These are phyloP conservation scores for Cyclina sinensis DNA, from an alignment of 1,140 invertebrate genomes.

Conservation along the genomic window DNA sequence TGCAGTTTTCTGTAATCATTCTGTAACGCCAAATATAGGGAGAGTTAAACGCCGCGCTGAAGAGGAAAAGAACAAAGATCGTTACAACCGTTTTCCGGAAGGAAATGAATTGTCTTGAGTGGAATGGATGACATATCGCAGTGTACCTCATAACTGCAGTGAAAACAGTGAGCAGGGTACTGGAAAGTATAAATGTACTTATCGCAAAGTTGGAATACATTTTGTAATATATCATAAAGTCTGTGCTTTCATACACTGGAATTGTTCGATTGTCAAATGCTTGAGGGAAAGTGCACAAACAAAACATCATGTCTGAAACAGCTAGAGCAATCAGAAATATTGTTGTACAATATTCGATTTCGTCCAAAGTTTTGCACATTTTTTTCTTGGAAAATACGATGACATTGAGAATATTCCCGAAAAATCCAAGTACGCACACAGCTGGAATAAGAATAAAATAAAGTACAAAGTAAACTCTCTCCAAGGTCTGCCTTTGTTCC, in stretches of 20 bases:
- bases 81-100: conserved; percentile 70
- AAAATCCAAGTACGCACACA: conserved; percentile 80
- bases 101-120: conserved; percentile 77
- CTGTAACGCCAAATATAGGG: conserved; percentile 76
- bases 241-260: conserved; percentile 58
- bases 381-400: conserved; percentile 78
- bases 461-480: conserved; percentile 67
- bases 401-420: conserved; percentile 81
- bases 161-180: conserved; percentile 79
- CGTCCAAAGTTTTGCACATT: conserved; percentile 73
- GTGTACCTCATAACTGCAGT: conserved; percentile 81
- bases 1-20: conserved; percentile 48
- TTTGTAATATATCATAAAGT: conserved; percentile 78
- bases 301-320: conserved; percentile 80
- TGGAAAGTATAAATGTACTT: conserved; percentile 81
- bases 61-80: conserved; percentile 71
- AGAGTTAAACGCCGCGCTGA: conserved; percentile 77
- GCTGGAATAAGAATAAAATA: conserved; percentile 77
- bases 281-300: conserved; percentile 78
- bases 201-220: conserved; percentile 79
- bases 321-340: conserved; percentile 79
- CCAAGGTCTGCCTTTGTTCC: conserved; percentile 39
- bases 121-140: conserved; percentile 81
- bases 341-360: conserved; percentile 77
- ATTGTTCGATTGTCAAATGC: conserved; percentile 67